A percentile compares a stretch with the other conserved stretches of the same genome.
These are phyloP conservation scores for Euschistus heros DNA, from an alignment of 1,140 invertebrate genomes.

Conservation along the genomic window DNA sequence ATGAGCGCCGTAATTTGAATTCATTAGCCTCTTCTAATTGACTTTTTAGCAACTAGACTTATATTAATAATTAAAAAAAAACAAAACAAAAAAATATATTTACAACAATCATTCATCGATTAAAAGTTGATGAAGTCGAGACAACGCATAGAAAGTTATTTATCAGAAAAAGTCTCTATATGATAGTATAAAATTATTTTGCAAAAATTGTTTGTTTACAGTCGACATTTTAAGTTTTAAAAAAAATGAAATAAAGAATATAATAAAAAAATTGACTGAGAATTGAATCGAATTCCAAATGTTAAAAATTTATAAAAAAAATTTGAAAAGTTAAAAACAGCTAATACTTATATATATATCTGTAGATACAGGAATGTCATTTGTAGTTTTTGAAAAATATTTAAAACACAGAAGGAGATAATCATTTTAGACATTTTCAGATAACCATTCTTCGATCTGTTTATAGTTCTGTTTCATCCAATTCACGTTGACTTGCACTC, in stretches of 20 bases:
- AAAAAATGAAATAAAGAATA: too few relatives aligned
- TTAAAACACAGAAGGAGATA: not conserved
- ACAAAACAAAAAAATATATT: not conserved
- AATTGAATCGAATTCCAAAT: not conserved
- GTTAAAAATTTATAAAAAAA: not conserved
- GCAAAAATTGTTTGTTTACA: too few relatives aligned
- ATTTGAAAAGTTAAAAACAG: not conserved
- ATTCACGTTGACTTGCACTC: slow-evolving; percentile 22
- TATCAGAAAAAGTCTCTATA: too few relatives aligned
- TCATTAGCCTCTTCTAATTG: slow-evolving; percentile 3
- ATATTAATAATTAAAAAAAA: not conserved
- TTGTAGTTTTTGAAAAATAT: not conserved
- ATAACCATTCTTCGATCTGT: slow-evolving; percentile 19
- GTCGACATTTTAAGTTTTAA: too few relatives aligned
- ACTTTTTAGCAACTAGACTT: not conserved
- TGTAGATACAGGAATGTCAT: not conserved
- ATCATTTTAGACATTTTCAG: not conserved
- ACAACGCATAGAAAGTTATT: too few relatives aligned
- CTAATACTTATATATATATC: not conserved
- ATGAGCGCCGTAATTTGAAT: not conserved
- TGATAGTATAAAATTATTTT: too few relatives aligned
- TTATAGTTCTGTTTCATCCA: slow-evolving; percentile 26
- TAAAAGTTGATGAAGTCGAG: not conserved
- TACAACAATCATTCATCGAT: not conserved
- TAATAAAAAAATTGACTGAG: too few relatives aligned